Conservation (phyloP, 1,140 invertebrate species). For the Tenebrio molitor region DNA sequence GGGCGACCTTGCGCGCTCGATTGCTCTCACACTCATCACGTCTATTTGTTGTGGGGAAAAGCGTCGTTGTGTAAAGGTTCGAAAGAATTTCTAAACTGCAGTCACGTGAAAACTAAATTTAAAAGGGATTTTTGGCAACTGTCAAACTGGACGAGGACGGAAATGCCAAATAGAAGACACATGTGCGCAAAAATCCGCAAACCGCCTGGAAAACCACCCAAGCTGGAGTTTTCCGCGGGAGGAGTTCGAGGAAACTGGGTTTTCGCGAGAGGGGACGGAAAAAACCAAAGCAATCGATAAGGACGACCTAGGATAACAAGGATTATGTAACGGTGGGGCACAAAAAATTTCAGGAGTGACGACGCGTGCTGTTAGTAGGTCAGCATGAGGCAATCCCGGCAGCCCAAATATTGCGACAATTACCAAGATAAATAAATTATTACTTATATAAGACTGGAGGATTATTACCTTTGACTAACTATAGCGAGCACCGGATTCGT, state of each 20-base stretch:
- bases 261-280: neutral
- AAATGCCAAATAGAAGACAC: neutral
- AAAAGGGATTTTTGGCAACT: conserved; percentile 35
- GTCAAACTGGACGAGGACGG: neutral
- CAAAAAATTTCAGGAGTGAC: conserved; percentile 1
- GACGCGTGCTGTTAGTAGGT: neutral
- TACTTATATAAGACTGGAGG: conserved; percentile 4
- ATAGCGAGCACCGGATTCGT: conserved; percentile 27
- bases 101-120: conserved; percentile 40
- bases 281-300: conserved; percentile 2
- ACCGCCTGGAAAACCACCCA: neutral
- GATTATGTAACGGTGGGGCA: neutral
- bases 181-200: conserved; percentile 4
- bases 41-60: neutral
- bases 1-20: conserved; percentile 13
- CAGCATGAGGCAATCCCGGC: neutral
- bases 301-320: neutral
- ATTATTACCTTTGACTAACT: conserved; percentile 12
- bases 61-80: conserved; percentile 1
- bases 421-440: neutral
- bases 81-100: conserved; percentile 11
- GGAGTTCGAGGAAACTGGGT: neutral
- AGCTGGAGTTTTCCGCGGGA: neutral
- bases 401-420: neutral
- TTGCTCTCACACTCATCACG: conserved; percentile 18